Evolutionary conservation across 2,888 invertebrate species (phyloP), one percentile per base, ranked within the genome.

Genomic region (Chromoteleia sp.): DNA sequence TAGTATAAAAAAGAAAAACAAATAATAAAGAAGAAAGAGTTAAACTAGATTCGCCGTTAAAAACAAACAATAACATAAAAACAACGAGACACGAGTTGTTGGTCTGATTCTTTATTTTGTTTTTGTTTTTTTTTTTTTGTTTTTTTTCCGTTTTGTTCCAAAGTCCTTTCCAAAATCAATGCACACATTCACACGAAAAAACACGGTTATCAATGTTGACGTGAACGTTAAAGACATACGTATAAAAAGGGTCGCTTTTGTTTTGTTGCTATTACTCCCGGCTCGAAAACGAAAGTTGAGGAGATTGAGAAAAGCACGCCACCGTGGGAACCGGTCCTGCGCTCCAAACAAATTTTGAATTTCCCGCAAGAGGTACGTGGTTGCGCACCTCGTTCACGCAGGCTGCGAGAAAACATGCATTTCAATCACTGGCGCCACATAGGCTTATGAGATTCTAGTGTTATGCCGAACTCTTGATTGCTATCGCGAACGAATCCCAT

Each of bases 181-280:
- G 73, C 73, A 67, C 78, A 59, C 78, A 79, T 79, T 73, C 78
- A 79, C 59, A 79, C 78, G 41, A 58, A 73, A 58, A 58, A 74
- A 65, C 43, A 71, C 41, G 48, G 39, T 58, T 68, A 76, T 71
- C 59, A 71, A 65, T 78, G 77, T 65, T 71, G 12, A 68, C 36
- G 61, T 70, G 58, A 78, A 78, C 59, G 67, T 78, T 78, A 65
- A 70, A 77, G 63, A 78, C 17, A 68, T 68, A 43, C 65, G 73
- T 78, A 78, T 78, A 63, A 78, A 78, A 78, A 78, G 78, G 73
- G 77, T 77, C 65, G 56, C 36, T 50, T 50, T 21, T 59, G 21
- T 61, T 52, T 33, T 61, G 29, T 56, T 78, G 21, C 39, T 71
- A 48, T 30, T 50, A 71, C 73, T 59, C 70, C 65, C 71, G 78